Conservation (phyloP, 2,888 invertebrate species). For the Drosophila quinaria region DNA sequence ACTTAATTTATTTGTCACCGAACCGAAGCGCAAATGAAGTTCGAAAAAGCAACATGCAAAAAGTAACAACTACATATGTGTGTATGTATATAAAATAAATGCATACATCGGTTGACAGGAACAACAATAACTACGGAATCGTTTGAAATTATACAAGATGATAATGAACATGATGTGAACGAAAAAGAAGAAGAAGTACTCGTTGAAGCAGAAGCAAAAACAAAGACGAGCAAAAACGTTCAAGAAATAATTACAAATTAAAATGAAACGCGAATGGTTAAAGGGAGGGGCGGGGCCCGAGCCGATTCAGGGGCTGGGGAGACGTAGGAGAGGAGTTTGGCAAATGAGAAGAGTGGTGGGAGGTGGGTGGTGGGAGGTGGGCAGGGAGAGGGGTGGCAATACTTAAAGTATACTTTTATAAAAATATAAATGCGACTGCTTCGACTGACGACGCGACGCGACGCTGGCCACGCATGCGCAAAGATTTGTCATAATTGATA, state of each 20-base stretch:
- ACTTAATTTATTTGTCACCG: conserved; percentile 81
- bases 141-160: conserved; percentile 67
- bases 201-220: conserved; percentile 7
- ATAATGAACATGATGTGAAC: conserved; percentile 48
- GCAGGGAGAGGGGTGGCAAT: conserved; percentile 20
- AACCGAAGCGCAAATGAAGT: conserved; percentile 80
- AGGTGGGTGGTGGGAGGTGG: not conserved
- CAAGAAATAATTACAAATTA: conserved; percentile 79
- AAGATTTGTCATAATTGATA: conserved; percentile 86
- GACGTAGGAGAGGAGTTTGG: not conserved
- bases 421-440: conserved; percentile 66
- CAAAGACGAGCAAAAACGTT: conserved; percentile 58
- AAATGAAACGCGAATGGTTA: conserved; percentile 73
- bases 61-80: not conserved
- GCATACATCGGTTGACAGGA: conserved; percentile 10
- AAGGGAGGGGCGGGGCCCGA: conserved; percentile 24
- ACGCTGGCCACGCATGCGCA: conserved; percentile 83
- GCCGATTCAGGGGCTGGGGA: not conserved
- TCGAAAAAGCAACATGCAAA: conserved; percentile 69
- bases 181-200: conserved; percentile 8
- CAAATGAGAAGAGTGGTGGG: not conserved
- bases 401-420: conserved; percentile 60
- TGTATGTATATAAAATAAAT: too few species aligned
- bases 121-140: conserved; percentile 57
- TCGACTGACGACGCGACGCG: conserved; percentile 35